These are phyloP conservation scores for Tychaedon coryphoeus DNA, from an alignment of 2,113 vertebrate genomes.

Conservation along the genomic window DNA sequence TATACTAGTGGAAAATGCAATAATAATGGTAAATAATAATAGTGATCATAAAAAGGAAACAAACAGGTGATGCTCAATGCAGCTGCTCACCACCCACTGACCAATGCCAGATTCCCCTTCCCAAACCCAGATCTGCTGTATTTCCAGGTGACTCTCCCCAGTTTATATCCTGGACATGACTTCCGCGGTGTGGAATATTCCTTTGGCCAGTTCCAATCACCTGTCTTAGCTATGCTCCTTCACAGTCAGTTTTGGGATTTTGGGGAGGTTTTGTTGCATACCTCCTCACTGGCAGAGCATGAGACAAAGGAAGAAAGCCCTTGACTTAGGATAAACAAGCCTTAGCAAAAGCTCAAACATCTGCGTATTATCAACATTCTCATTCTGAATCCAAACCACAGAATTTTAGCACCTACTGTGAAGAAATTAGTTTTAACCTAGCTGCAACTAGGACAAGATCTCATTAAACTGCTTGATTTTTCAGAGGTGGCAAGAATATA, in stretches of 20 bases:
- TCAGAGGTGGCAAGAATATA: neutral
- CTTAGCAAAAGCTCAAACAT: neutral
- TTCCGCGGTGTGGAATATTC: neutral
- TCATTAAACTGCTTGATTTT: neutral
- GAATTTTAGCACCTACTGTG: neutral
- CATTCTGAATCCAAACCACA: neutral
- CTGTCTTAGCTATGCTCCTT: neutral
- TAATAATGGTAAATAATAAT: neutral
- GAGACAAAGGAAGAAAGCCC: neutral
- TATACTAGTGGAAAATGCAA: neutral
- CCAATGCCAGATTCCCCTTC: accelerated
- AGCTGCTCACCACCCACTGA: neutral
- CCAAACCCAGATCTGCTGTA: accelerated
- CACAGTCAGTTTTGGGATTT: neutral
- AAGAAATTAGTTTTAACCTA: neutral
- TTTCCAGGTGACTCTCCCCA: neutral
- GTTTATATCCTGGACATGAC: neutral
- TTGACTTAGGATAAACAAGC: neutral
- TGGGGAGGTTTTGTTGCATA: neutral
- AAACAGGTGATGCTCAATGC: neutral
- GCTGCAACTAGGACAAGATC: neutral
- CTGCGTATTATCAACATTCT: neutral
- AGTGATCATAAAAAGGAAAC: neutral
- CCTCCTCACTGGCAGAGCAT: neutral
- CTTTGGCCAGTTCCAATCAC: neutral